phyloP scores from a whole-genome alignment of 2,113 vertebrate species.

The Panthera tigris region DNA sequence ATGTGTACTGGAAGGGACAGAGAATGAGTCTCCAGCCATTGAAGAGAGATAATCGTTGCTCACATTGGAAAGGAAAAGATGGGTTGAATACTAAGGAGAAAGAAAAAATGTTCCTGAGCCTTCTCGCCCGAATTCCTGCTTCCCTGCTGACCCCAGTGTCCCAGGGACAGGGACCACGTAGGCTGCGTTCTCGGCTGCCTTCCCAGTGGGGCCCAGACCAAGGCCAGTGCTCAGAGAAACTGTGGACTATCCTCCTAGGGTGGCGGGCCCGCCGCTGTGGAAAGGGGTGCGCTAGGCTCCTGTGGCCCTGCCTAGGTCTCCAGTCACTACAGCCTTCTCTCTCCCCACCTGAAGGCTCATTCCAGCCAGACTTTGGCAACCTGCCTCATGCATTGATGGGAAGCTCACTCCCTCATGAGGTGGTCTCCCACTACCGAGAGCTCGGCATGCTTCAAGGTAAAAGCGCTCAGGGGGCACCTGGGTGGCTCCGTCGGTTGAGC shows the following conservation, averaged over 20 bases:
- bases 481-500: too few species aligned
- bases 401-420: not conserved
- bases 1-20: not conserved
- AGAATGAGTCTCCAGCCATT: not conserved
- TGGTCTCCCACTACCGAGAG: not conserved
- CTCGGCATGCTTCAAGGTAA: not conserved
- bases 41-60: not conserved
- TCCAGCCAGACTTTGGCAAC: not conserved
- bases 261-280: not conserved
- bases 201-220: not conserved
- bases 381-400: not conserved
- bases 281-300: not conserved
- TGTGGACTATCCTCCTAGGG: not conserved
- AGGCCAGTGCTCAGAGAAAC: not conserved
- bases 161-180: not conserved
- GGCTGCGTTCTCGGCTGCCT: not conserved
- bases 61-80: not conserved
- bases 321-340: not conserved
- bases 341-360: not conserved
- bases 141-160: not conserved
- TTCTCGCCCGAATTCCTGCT: not conserved
- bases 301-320: not conserved
- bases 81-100: not conserved
- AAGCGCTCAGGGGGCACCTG: not conserved
- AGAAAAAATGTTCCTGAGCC: not conserved